Percentiles rank a stretch among this genome's conserved stretches.
Conservation (phyloP, 2,888 invertebrate genomes). For the Philonicus albiceps region DNA sequence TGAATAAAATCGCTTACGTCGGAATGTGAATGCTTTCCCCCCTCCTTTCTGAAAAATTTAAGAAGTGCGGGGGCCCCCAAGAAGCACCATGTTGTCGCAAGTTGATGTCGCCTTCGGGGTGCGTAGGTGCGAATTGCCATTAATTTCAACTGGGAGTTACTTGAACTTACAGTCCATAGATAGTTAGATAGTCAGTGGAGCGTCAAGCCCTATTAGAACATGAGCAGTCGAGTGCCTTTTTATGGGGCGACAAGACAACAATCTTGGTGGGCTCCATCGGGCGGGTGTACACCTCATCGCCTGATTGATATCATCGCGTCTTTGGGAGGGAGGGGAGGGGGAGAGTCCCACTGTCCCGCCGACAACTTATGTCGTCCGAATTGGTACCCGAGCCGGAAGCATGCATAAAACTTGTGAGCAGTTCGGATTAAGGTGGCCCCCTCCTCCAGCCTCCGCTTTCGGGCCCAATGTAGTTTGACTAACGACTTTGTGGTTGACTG, state of each 20-base stretch:
- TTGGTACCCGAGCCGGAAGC: not conserved
- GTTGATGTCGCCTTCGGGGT: not conserved
- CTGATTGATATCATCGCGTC: not conserved
- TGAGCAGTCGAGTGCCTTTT: not conserved
- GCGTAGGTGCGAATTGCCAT: slow-evolving; percentile 24
- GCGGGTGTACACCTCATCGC: not conserved
- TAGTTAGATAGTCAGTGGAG: not conserved
- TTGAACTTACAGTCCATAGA: not conserved
- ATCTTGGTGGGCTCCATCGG: not conserved
- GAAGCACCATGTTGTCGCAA: not conserved
- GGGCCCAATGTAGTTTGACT: not conserved
- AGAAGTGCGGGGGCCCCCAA: not conserved
- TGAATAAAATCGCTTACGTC: slow-evolving; percentile 22
- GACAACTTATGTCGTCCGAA: no score
- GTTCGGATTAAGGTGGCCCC: not conserved
- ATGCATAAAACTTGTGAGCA: not conserved
- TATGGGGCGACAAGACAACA: not conserved
- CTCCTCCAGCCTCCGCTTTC: not conserved
- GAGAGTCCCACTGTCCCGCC: no score
- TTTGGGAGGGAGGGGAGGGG: no score
- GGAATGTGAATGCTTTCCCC: not conserved
- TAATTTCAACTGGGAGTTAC: slow-evolving; percentile 4
- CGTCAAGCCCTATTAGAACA: not conserved
- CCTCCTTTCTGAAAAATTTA: not conserved
- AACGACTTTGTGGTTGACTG: slow-evolving; percentile 11